phyloP scores from a whole-genome alignment of 2,888 invertebrate species.

The Nasonovia ribisnigri region DNA sequence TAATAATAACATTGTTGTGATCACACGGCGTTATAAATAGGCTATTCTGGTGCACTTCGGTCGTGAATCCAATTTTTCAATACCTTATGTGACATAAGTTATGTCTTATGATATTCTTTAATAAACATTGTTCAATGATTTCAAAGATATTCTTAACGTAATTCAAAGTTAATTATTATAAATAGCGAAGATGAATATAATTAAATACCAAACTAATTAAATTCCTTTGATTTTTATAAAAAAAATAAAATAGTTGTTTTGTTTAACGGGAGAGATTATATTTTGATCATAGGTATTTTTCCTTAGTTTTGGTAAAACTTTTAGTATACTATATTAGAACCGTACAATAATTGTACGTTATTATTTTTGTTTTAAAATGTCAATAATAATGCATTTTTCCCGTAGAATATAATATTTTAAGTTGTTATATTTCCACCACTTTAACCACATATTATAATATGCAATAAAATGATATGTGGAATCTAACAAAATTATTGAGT shows the following conservation, averaged over 20 bases:
- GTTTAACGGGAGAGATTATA: neutral
- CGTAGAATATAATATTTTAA: neutral
- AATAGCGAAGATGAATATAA: neutral
- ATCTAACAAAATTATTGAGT: neutral
- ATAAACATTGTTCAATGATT: neutral
- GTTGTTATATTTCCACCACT: neutral
- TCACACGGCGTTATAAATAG: neutral
- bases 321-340: neutral
- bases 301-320: neutral
- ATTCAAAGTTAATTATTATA: neutral
- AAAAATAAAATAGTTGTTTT: neutral
- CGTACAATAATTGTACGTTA: neutral
- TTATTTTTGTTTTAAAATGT: neutral
- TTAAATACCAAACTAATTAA: neutral
- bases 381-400: neutral
- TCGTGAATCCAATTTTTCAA: neutral
- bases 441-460: too few relatives aligned
- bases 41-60: neutral
- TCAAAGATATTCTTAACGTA: neutral
- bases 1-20: neutral
- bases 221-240: neutral
- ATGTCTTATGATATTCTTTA: neutral
- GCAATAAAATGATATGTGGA: neutral
- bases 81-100: too few relatives aligned
- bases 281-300: neutral